Evolutionary conservation across 2,888 invertebrate genomes (phyloP), one percentile per base, ranked within the genome.

Genomic region (Tridacna crocea): DNA sequence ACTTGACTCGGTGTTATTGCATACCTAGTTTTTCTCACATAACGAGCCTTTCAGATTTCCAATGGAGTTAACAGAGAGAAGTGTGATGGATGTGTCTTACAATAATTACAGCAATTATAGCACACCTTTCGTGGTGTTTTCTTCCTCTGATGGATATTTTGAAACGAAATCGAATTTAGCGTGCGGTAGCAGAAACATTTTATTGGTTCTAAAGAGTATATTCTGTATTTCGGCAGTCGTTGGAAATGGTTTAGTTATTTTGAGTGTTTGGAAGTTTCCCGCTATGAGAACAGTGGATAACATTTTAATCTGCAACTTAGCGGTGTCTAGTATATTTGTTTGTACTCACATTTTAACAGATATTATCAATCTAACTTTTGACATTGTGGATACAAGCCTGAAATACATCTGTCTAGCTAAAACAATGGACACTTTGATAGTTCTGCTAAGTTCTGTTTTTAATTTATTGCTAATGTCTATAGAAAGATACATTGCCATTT

Each of bases 401-500:
- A 68, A 68, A 47, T 68, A 47, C 17, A 47, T 27, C 19, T 68
- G 68, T 68, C 68, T 68, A 0, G 22, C 27, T n/a, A 68, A 68
- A n/a, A 68, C 68, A 12, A 19, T 47, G 47, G 68, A 68, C 22
- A 68, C 68, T 11, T 17, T 68, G 4, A 46, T 68, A 6, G 46
- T 68, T 17, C 13, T 68, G 46, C 15, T 47, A 47, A 68, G 68
- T 46, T 68, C 68, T 22, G 68, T 68, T 4, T 47, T 68, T n/a
- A 68, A 68, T 24, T 27, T 68, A 17, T n/a, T 68, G 13, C 47
- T 68, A 12, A 68, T 68, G 68, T 46, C 68, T 0, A 47, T 68
- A 12, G 68, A 68, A n/a, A 68, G 68, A 46, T 68, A 68, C n/a
- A 68, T 68, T 17, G 68, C 68, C 68, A 47, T 68, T 46, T 19